Evolutionary conservation across 1,140 invertebrate species (phyloP).

Genomic region (Brachionus angularis): DNA sequence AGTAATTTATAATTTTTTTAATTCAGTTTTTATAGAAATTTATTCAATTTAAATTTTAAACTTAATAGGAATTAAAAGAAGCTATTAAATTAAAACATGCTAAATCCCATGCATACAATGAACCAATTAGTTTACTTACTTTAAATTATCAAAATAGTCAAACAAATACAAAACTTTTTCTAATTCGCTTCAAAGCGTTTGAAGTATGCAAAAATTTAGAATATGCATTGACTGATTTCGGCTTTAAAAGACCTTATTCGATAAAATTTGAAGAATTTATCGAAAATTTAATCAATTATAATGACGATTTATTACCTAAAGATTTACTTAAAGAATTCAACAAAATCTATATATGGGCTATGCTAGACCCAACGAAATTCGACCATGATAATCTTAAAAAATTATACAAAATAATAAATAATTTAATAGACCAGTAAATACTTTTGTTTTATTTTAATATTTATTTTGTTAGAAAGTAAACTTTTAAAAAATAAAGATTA

Average conservation of each 20-base stretch:
- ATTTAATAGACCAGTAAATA: background rate
- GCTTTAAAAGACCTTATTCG: background rate
- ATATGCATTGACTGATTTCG: conserved; percentile 23
- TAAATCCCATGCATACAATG: conserved; percentile 19
- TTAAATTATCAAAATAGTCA: conserved; percentile 8
- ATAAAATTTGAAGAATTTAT: conserved; percentile 34
- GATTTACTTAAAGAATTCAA: conserved; percentile 19
- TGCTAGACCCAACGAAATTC: conserved; percentile 37
- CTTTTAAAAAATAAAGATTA: no score
- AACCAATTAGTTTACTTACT: background rate
- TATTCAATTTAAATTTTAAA: no score
- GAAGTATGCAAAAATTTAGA: conserved; percentile 23
- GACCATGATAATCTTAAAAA: conserved; percentile 1
- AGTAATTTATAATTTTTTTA: background rate
- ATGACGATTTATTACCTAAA: conserved; percentile 16
- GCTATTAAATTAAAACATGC: conserved; percentile 19
- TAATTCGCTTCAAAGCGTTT: conserved; percentile 21
- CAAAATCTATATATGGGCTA: conserved; percentile 16
- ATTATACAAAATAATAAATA: conserved; percentile 3
- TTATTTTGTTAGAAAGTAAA: background rate
- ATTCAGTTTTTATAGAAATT: background rate
- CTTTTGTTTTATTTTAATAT: background rate
- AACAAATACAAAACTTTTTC: background rate
- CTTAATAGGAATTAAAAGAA: conserved; percentile 16
- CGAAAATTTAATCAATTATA: conserved; percentile 13